Percentiles rank a stretch among this genome's conserved stretches.
phyloP scores from a whole-genome alignment of 2,113 vertebrate species.

The Merops nubicus region DNA sequence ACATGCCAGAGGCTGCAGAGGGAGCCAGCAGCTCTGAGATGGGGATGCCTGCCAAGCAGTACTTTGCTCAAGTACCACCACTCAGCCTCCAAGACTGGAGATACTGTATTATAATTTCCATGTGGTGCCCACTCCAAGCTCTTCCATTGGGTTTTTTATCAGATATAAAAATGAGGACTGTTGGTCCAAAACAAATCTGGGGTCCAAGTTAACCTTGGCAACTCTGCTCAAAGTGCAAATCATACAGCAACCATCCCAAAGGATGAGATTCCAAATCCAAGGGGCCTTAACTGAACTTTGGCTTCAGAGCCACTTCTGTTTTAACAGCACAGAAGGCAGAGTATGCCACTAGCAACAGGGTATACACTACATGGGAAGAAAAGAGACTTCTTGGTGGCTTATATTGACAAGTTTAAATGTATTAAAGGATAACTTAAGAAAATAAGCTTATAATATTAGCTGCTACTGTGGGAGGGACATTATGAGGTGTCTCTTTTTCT shows the following conservation, averaged over 20 bases:
- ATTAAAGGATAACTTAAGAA: not conserved
- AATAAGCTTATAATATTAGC: not conserved
- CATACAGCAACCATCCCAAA: not conserved
- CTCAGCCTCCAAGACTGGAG: not conserved
- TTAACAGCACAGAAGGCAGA: not conserved
- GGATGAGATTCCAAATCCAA: not conserved
- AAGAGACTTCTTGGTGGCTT: not conserved
- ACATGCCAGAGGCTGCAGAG: not conserved
- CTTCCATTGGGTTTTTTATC: not conserved
- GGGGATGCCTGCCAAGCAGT: not conserved
- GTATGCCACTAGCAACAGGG: not conserved
- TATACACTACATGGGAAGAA: not conserved
- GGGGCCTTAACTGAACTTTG: not conserved
- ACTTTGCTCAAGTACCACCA: not conserved
- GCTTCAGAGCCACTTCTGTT: not conserved
- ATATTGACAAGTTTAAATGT: not conserved
- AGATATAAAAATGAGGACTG: not conserved
- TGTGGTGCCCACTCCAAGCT: not conserved
- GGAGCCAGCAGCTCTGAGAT: not conserved
- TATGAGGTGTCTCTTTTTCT: not conserved
- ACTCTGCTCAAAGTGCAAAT: not conserved
- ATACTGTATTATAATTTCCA: not conserved
- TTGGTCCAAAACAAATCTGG: not conserved
- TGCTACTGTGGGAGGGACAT: not conserved
- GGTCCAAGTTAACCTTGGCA: not conserved